These are phyloP conservation scores for Zaprionus lineosus DNA, from an alignment of 2,888 invertebrate species.

Conservation along the genomic window DNA sequence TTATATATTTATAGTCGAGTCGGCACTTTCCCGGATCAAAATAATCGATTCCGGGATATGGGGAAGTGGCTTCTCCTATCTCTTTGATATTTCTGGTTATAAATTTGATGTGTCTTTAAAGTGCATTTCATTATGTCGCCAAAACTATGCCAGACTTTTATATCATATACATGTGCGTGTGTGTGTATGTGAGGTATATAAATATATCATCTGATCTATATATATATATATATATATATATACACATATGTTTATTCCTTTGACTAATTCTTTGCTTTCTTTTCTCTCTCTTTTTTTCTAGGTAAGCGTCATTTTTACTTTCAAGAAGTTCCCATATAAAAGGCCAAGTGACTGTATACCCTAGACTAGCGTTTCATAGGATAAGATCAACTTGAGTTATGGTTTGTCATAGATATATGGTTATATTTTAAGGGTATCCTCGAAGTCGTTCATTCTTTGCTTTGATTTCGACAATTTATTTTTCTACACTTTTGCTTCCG, in stretches of 20 bases:
- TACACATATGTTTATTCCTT: constrained; percentile 9
- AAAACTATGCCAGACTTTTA: constrained; percentile 5
- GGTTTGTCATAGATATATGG: too few species aligned
- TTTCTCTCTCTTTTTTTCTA: constrained; percentile 46
- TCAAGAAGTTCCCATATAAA: too few species aligned
- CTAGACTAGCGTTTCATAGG: too few species aligned
- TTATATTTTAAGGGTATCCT: too few species aligned
- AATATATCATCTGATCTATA: too few species aligned
- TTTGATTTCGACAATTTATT: constrained; percentile 16
- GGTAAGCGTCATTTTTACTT: constrained; percentile 69
- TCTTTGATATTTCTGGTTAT: too few species aligned
- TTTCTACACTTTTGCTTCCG: constrained; percentile 53
- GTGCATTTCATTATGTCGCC: constrained; percentile 30
- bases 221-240: not conserved
- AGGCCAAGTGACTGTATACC: too few species aligned
- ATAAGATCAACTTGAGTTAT: too few species aligned
- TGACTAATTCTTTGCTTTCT: constrained; percentile 37
- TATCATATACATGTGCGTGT: not conserved
- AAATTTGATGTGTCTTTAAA: constrained; percentile 45
- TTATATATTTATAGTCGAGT: constrained; percentile 63
- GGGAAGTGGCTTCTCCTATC: constrained; percentile 28
- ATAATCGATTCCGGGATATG: constrained; percentile 18
- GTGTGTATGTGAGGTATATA: too few species aligned
- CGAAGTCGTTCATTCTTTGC: not conserved
- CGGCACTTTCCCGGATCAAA: constrained; percentile 5